Evolutionary conservation across 2,113 vertebrate genomes (phyloP).

Genomic region (Eleginops maclovinus): DNA sequence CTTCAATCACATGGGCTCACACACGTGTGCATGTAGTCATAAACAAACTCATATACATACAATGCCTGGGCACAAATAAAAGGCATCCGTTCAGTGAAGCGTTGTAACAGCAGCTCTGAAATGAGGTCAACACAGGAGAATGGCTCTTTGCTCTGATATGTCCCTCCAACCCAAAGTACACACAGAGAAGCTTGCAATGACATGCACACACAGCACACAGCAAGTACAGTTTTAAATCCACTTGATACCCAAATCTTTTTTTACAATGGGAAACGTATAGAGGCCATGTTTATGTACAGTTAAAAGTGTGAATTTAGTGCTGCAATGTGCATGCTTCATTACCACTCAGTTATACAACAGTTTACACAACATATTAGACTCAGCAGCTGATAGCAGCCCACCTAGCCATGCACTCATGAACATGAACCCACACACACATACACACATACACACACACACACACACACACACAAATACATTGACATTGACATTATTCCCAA

Average conservation of each 20-base stretch:
- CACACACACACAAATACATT: not conserved
- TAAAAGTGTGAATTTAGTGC: not conserved
- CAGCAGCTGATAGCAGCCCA: constrained; percentile 27
- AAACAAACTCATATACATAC: constrained; percentile 33
- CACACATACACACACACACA: constrained; percentile 1
- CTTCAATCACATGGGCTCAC: constrained; percentile 22
- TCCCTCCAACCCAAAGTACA: constrained; percentile 57
- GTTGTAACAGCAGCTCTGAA: constrained; percentile 64
- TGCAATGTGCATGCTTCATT: constrained; percentile 1
- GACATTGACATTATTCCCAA: not conserved
- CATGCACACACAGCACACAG: constrained; percentile 37
- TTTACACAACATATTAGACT: constrained; percentile 37
- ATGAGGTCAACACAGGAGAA: constrained; percentile 71
- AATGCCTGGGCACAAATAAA: constrained; percentile 36
- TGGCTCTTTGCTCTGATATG: constrained; percentile 58
- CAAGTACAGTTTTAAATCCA: constrained; percentile 25
- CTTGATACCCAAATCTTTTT: not conserved
- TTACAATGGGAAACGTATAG: not conserved
- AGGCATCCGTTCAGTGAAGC: constrained; percentile 61
- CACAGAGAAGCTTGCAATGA: constrained; percentile 51
- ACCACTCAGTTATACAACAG: constrained; percentile 47
- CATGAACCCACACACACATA: not conserved
- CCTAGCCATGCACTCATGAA: constrained; percentile 2
- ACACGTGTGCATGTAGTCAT: constrained; percentile 35
- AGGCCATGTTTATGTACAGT: not conserved